A percentile compares a stretch with the other conserved stretches of the same genome.
phyloP scores from a whole-genome alignment of 2,888 invertebrate species.

The Noctua comes region DNA sequence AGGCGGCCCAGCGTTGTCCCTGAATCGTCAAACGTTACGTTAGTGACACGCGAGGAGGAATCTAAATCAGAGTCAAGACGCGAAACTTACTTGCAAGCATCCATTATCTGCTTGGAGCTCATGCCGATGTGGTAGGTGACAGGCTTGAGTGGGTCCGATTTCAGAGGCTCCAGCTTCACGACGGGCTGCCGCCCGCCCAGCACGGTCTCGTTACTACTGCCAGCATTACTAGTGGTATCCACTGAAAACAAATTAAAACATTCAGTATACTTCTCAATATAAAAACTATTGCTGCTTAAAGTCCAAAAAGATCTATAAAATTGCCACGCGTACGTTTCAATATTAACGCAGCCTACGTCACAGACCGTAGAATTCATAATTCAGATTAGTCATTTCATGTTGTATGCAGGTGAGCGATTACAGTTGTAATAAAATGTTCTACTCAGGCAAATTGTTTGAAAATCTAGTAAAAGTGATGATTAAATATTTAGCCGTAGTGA shows the following conservation, averaged over 20 bases:
- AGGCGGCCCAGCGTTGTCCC: conserved; percentile 83
- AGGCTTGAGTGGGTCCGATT: conserved; percentile 91
- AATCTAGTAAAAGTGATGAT: background rate
- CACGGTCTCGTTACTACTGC: conserved; percentile 79
- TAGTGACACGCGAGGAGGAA: background rate
- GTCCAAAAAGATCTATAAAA: background rate
- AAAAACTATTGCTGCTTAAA: background rate
- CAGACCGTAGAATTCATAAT: conserved; percentile 14
- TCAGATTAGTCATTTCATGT: conserved; percentile 30
- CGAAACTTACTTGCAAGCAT: conserved; percentile 92
- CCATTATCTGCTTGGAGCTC: conserved; percentile 93
- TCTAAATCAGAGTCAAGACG: background rate
- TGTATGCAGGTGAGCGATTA: conserved; percentile 7
- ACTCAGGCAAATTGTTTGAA: background rate
- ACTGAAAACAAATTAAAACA: conserved; percentile 42
- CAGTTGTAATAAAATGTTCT: conserved; percentile 15
- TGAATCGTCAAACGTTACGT: conserved; percentile 57
- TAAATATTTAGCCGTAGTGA: background rate
- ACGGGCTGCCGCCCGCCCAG: conserved; percentile 91
- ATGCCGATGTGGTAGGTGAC: conserved; percentile 94
- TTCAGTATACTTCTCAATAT: background rate
- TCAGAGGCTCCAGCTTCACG: conserved; percentile 91
- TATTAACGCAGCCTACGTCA: conserved; percentile 6
- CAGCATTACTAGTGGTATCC: conserved; percentile 55
- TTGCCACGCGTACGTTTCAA: background rate